Conservation (phyloP, 2,797 vertebrate species). For the Craterocephalus amniculus region DNA sequence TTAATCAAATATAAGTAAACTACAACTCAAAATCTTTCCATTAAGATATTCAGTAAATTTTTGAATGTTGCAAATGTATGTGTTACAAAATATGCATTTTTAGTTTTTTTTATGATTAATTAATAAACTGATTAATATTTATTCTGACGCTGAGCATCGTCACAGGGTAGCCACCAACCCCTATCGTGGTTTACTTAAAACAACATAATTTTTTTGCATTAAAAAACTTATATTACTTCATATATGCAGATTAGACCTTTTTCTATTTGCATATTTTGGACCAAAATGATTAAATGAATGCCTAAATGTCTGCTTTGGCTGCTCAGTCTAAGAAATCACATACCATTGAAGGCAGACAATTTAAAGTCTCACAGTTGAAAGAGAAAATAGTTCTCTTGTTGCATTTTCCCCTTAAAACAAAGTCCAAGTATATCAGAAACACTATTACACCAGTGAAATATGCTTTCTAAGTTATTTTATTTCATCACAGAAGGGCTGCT, state of each 20-base stretch:
- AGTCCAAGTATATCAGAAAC: background rate
- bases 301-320: background rate
- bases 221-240: too few species aligned
- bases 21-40: background rate
- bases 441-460: background rate
- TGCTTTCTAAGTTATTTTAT: slow-evolving; percentile 8
- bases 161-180: too few species aligned
- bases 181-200: too few species aligned
- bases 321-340: background rate
- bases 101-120: too few species aligned
- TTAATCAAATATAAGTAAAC: background rate
- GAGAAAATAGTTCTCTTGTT: background rate
- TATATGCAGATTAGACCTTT: background rate
- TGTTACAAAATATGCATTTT: too few species aligned
- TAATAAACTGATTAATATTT: too few species aligned
- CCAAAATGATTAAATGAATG: background rate
- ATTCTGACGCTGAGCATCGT: too few species aligned
- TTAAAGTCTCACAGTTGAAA: background rate
- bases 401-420: background rate
- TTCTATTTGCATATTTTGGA: background rate
- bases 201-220: too few species aligned
- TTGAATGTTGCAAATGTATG: background rate
- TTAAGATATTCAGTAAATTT: background rate
- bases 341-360: background rate
- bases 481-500: background rate